These are phyloP conservation scores for Drosophila anomalata DNA, from an alignment of 2,888 invertebrate species.

Conservation along the genomic window DNA sequence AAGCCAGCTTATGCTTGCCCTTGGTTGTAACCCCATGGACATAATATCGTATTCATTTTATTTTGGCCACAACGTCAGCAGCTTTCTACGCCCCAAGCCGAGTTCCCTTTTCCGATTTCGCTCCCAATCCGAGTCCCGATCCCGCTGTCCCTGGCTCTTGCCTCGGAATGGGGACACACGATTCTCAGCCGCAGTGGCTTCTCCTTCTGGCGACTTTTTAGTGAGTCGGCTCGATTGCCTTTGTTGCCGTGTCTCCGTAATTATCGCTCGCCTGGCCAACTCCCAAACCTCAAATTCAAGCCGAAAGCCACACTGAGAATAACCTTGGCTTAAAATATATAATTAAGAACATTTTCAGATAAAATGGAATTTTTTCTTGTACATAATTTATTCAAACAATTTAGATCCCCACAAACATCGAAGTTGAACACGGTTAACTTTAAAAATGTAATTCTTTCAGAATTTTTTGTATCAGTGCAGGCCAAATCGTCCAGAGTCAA, in stretches of 20 bases:
- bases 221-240: constrained; percentile 52
- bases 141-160: constrained; percentile 22
- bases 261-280: constrained; percentile 67
- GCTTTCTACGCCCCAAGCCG: constrained; percentile 28
- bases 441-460: not conserved
- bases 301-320: constrained; percentile 29
- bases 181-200: constrained; percentile 33
- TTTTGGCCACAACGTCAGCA: constrained; percentile 21
- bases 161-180: constrained; percentile 68
- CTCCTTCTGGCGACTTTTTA: constrained; percentile 33
- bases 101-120: constrained; percentile 18
- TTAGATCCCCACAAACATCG: not conserved
- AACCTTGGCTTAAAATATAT: not conserved
- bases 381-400: not conserved
- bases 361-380: not conserved
- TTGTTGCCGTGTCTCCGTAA: constrained; percentile 67
- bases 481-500: constrained; percentile 20
- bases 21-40: constrained; percentile 64
- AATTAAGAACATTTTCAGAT: not conserved
- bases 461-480: constrained; percentile 18
- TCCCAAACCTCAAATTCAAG: constrained; percentile 46
- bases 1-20: constrained; percentile 52
- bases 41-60: constrained; percentile 18
- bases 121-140: constrained; percentile 12
- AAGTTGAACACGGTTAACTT: not conserved